phyloP scores from a whole-genome alignment of 2,888 invertebrate species.

The Piscicola geometra region DNA sequence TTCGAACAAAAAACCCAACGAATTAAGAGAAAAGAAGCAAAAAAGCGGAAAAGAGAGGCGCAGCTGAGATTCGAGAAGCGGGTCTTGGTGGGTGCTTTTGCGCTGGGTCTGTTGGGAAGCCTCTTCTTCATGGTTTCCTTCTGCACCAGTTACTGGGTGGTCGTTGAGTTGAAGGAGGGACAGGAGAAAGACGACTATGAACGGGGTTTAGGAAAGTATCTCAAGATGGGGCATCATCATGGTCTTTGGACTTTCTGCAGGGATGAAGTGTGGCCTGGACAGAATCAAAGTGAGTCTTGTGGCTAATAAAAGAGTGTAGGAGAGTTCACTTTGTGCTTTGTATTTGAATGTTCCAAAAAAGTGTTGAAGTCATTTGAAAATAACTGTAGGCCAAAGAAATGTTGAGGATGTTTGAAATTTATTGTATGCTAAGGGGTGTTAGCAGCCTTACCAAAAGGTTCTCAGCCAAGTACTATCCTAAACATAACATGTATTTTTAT shows the following conservation, averaged over 20 bases:
- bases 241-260: conserved; percentile 39
- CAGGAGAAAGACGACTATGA: conserved; percentile 26
- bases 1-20: too few species aligned
- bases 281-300: neutral
- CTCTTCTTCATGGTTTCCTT: conserved; percentile 34
- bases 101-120: conserved; percentile 25
- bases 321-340: too few species aligned
- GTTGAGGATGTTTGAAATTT: too few species aligned
- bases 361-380: too few species aligned
- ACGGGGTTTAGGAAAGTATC: conserved; percentile 16
- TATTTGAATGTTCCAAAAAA: too few species aligned
- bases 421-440: too few species aligned
- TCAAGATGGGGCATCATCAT: conserved; percentile 35
- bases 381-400: too few species aligned
- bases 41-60: neutral
- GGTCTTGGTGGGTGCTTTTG: conserved; percentile 29
- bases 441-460: too few species aligned
- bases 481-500: too few species aligned
- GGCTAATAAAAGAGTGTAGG: too few species aligned
- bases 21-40: neutral
- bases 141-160: conserved; percentile 34
- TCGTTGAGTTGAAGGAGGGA: conserved; percentile 19
- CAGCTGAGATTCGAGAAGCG: conserved; percentile 17
- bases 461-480: too few species aligned
- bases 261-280: conserved; percentile 28